Evolutionary conservation across 2,888 invertebrate genomes (phyloP), one percentile per base, ranked within the genome.

Genomic region (Dryobotodes eremita): DNA sequence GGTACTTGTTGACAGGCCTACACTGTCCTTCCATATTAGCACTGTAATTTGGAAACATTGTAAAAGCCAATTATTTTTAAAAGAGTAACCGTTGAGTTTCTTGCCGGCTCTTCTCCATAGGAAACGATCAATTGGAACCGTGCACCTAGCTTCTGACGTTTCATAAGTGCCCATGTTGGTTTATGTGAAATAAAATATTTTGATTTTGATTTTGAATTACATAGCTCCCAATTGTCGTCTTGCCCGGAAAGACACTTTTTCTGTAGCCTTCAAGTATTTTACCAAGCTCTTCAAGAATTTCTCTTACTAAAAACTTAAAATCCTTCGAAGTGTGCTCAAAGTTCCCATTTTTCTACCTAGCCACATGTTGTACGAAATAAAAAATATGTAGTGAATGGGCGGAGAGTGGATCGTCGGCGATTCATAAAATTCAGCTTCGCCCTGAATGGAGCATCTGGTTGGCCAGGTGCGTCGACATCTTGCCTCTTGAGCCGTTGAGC

Each of bases 381-480:
- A 93, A 92, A 91, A 75, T 88, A 77, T 86, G 50, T 85, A 85
- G 91, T 96, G 95, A 95, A 96, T 95, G 94, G 92, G 86, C 77
- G 84, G 86, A 86, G 90, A 91, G 89, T 90, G 90, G 89, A 91
- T 91, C 90, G 91, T 90, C 90, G 89, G 92, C 95, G 92, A 96
- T 96, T 96, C 95, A 96, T 96, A 95, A 96, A 95, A 94, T 94
- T 95, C 92, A 93, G 93, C 90, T 89, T 80, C 86, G 85, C 88
- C 86, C 90, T 95, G 94, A 96, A 96, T 96, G 95, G 93, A 87
- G 88, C 95, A 95, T 95, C 95, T 95, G 95, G 91, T 92, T 81
- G 87, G 94, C 94, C 96, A 96, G 96, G 96, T 96, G 96, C 82
- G 91, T 78, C 88, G 89, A 84, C 92, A 91, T 89, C 91, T 91